These are phyloP conservation scores for Harpagoxenus sublaevis DNA, from an alignment of 2,888 invertebrate species.

Conservation along the genomic window DNA sequence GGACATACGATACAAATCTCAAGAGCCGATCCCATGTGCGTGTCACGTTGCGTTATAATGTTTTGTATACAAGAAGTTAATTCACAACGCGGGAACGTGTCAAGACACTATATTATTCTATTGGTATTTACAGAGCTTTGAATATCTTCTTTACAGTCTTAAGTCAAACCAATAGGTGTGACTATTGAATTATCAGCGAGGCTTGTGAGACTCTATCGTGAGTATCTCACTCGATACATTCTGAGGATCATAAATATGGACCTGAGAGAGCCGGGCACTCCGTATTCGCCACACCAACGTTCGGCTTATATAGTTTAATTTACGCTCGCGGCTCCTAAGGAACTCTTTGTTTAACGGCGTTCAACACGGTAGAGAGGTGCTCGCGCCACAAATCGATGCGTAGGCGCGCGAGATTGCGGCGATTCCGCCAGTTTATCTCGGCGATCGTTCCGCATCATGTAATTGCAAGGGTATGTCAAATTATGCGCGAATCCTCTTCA, in stretches of 20 bases:
- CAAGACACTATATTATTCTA: background rate
- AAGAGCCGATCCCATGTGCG: background rate
- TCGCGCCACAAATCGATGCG: conserved; percentile 37
- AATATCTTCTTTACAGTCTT: background rate
- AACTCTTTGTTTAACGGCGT: conserved; percentile 46
- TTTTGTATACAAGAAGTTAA: background rate
- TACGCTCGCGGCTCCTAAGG: conserved; percentile 30
- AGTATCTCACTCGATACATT: conserved; percentile 27
- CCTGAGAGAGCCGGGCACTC: background rate
- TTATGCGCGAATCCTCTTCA: conserved; percentile 35
- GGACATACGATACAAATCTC: background rate
- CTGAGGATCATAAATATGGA: conserved; percentile 30
- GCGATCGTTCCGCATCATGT: conserved; percentile 36
- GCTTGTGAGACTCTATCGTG: background rate
- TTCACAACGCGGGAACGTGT: background rate
- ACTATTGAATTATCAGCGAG: conserved; percentile 41
- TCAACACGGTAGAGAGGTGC: conserved; percentile 46
- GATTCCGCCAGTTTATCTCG: conserved; percentile 44
- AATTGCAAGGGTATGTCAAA: conserved; percentile 52
- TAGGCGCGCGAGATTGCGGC: conserved; percentile 47
- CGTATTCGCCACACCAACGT: conserved; percentile 12
- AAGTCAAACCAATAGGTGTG: conserved; percentile 15
- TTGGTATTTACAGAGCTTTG: background rate
- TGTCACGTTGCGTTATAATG: no score
- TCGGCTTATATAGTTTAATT: conserved; percentile 47